Base-by-base conservation (phyloP, 1,140 invertebrate genomes). In the Drosophila bocki region DNA sequence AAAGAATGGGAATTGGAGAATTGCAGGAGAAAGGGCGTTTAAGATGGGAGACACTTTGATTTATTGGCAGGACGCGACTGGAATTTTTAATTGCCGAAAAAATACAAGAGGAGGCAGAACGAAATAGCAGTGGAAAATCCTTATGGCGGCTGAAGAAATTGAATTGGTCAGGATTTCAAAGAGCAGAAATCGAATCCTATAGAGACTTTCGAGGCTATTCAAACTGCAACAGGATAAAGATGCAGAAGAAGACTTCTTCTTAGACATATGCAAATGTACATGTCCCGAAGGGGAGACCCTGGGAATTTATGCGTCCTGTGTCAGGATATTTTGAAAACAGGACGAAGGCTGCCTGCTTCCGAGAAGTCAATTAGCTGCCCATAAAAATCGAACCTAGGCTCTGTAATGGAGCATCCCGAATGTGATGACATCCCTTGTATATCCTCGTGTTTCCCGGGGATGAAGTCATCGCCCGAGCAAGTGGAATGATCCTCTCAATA, bases 281-380 rank as follows among this genome's bases (percentile, higher is more conserved):
- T 33, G 50, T 62, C 15, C 22, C 39, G 26, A 48, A 26, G 32
- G 53, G 37, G 22, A 41, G 13, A 35, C 32, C 26, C 47, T 53
- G 63, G 48, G 51, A 82, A 91, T 91, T 90, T 90, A 91, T 90
- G 85, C 59, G 65, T 90, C 86, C 85, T 90, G 86, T 90, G 85
- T 80, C 85, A 80, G 75, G 56, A 85, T 90, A 91, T 90, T 90
- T 78, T 91, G 78, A 81, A 85, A 90, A 90, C 85, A 90, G 50
- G 50, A 13, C 29, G 50, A 51, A 17, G 48, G 50, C 47, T 26
- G 60, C 22, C 50, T 75, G 67, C 75, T 90, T 91, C 86, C 75
- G 67, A 90, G 86, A 91, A 90, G 70, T 90, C 85, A 91, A 90
- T 90, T 90, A 90, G 86, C 85, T 91, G 81, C 26, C 75, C 86